These are phyloP conservation scores for Chelidonichthys spinosus DNA, from an alignment of 2,797 vertebrate species.

Conservation along the genomic window DNA sequence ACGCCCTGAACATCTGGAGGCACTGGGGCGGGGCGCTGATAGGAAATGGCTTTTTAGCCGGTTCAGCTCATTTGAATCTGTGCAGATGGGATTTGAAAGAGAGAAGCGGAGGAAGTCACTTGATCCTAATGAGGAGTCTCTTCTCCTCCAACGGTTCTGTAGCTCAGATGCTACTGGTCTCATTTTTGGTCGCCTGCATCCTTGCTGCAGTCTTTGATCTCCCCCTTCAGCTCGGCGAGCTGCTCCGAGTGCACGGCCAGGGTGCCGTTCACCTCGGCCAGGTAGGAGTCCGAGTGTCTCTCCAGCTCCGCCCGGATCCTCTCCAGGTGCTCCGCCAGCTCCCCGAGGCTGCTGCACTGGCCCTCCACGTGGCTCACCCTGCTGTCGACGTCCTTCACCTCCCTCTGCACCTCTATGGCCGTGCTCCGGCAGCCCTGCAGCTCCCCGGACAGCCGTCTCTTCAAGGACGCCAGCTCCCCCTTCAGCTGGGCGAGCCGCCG, in stretches of 20 bases:
- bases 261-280: constrained; percentile 90
- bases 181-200: constrained; percentile 68
- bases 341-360: constrained; percentile 85
- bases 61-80: constrained; percentile 63
- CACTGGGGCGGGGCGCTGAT: constrained; percentile 22
- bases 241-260: constrained; percentile 88
- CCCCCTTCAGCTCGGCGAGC: constrained; percentile 88
- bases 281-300: constrained; percentile 87
- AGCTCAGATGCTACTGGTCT: constrained; percentile 77
- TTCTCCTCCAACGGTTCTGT: constrained; percentile 35
- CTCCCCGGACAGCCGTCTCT: constrained; percentile 85
- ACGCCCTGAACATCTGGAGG: constrained; percentile 50
- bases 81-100: constrained; percentile 39
- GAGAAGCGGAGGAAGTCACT: constrained; percentile 51
- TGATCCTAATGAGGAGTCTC: constrained; percentile 56
- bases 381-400: constrained; percentile 88
- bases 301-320: constrained; percentile 86
- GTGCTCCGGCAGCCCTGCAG: constrained; percentile 90
- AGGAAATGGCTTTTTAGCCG: constrained; percentile 42
- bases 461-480: constrained; percentile 90
- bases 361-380: constrained; percentile 90
- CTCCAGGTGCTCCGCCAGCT: constrained; percentile 86
- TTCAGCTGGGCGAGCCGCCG: constrained; percentile 90
- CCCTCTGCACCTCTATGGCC: constrained; percentile 87
- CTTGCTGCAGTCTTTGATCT: constrained; percentile 89